phyloP scores from a whole-genome alignment of 2,888 invertebrate species.

The Elegia similella region DNA sequence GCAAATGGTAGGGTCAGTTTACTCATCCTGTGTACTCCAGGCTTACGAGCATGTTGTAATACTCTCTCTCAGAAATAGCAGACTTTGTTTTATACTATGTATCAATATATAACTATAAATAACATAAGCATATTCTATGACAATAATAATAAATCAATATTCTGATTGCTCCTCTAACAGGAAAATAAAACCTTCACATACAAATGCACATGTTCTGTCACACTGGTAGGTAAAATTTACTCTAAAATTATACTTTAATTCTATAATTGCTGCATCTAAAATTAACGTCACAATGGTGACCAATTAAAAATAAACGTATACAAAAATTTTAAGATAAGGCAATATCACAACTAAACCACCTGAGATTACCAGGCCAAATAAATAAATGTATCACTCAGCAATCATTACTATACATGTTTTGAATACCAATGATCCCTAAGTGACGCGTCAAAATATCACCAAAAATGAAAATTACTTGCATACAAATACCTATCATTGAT shows the following conservation, averaged over 20 bases:
- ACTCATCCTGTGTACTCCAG: too few species aligned
- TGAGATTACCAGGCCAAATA: constrained; percentile 58
- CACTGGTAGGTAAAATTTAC: constrained; percentile 42
- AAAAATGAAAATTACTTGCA: not conserved
- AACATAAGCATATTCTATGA: constrained; percentile 30
- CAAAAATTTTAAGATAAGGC: constrained; percentile 72
- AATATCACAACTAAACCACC: constrained; percentile 80
- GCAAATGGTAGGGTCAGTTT: too few species aligned
- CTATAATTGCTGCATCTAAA: constrained; percentile 62
- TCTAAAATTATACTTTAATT: constrained; percentile 51
- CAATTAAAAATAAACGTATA: constrained; percentile 76
- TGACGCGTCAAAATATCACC: not conserved
- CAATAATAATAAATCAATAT: constrained; percentile 11
- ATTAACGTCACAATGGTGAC: constrained; percentile 74
- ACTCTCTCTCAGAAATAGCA: constrained; percentile 15
- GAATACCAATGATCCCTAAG: not conserved
- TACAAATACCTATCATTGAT: not conserved
- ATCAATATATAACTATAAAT: constrained; percentile 47
- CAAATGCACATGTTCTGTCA: constrained; percentile 52
- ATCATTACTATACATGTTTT: constrained; percentile 2
- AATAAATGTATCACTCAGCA: constrained; percentile 41
- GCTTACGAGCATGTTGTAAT: too few species aligned
- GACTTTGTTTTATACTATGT: constrained; percentile 20
- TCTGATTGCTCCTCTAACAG: constrained; percentile 4
- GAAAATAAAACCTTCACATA: constrained; percentile 26